Conservation (phyloP, 2,888 invertebrate genomes). For the Sympetrum striolatum region DNA sequence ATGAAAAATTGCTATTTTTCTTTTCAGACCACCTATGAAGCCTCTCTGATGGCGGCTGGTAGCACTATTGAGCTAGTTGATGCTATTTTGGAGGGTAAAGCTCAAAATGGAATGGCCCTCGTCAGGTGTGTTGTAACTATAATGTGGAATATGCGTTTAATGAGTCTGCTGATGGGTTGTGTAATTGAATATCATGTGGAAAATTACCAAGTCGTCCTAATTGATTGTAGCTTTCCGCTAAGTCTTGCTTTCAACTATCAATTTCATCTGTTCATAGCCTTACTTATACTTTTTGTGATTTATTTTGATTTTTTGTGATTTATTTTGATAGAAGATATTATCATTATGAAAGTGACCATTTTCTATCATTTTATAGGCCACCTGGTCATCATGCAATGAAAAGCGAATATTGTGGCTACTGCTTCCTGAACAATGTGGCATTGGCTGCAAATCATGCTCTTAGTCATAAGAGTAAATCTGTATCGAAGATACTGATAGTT, state of each 20-base stretch:
- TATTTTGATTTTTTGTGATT: no score
- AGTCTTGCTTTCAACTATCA: no score
- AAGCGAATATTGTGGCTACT: slow-evolving; percentile 84
- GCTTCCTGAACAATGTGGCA: slow-evolving; percentile 93
- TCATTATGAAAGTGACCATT: background rate
- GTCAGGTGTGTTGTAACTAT: slow-evolving; percentile 60
- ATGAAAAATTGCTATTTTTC: slow-evolving; percentile 46
- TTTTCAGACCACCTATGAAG: slow-evolving; percentile 74
- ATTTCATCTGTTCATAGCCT: no score
- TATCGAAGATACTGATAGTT: slow-evolving; percentile 79
- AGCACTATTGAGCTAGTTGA: slow-evolving; percentile 80
- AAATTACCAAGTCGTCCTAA: no score
- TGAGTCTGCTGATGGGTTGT: no score
- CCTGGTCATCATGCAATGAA: slow-evolving; percentile 95
- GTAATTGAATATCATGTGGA: no score
- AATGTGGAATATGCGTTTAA: background rate
- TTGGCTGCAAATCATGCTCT: slow-evolving; percentile 82
- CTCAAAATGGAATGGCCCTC: slow-evolving; percentile 86
- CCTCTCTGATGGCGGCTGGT: slow-evolving; percentile 79
- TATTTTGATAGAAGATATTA: slow-evolving; percentile 3
- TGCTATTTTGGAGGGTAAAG: slow-evolving; percentile 69
- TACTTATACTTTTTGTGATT: no score
- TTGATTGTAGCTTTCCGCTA: no score
- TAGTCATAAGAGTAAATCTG: slow-evolving; percentile 59
- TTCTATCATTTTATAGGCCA: slow-evolving; percentile 60